Evolutionary conservation across 2,888 invertebrate species (phyloP), one percentile per base, ranked within the genome.

Genomic region (Hypomecis atomaria): DNA sequence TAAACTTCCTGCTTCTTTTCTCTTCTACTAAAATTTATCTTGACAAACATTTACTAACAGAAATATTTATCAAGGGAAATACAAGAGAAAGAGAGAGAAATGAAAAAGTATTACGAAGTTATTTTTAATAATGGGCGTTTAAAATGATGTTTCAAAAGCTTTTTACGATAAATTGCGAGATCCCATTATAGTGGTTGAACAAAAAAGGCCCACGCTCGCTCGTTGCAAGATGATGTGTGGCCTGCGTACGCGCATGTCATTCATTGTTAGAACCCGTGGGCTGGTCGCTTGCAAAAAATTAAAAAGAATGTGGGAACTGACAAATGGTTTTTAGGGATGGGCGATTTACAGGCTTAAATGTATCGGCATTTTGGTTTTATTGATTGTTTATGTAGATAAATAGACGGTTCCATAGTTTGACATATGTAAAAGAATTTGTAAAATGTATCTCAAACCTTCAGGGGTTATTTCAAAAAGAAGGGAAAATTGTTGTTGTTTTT

Each of bases 221-320:
- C 71, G 79, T 82, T 83, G 78, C 75, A 78, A 78, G 77, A 84
- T 84, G 87, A 86, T 87, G 88, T 89, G 90, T 87, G 90, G 88
- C 83, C 86, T 85, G 85, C 84, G 83, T 77, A 65, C 80, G 79
- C 84, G 85, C 87, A 82, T 73, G 67, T 72, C 78, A 87, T 90
- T 92, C 78, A 88, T 91, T 92, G 90, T 91, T 87, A 77, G 80
- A 76, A 85, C 86, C 79, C 79, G 76, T 76, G 78, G 83, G 85
- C 73, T 74, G 71, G 62, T 70, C 60, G 69, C 76, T 78, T 69
- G 80, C 85, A 90, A 91, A 90, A 87, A 90, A 36, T 13, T 54
- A 38, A 40, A 56, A 48, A 47, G 40, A 89, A 85, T 81, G 82
- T 89, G 88, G 85, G 89, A 89, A 89, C 78, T 79, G 75, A 77